A percentile compares a stretch with the other conserved stretches of the same genome.
These are phyloP conservation scores for Arrhopalites spinosus DNA, from an alignment of 2,888 invertebrate species.

Conservation along the genomic window DNA sequence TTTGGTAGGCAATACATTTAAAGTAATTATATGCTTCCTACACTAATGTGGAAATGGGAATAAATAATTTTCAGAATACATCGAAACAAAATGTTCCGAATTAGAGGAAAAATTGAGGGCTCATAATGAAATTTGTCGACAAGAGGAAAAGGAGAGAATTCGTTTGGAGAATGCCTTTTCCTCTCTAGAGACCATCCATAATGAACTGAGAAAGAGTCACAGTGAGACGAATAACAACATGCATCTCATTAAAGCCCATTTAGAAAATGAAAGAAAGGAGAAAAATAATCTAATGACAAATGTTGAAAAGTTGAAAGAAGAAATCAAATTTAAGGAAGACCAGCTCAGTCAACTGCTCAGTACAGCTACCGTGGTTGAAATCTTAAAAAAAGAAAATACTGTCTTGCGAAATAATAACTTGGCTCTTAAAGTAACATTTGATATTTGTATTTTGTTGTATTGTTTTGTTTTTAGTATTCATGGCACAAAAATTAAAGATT, in stretches of 20 bases:
- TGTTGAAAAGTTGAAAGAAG: conserved; percentile 20
- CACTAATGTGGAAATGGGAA: too few species aligned
- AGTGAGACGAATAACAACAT: conserved; percentile 18
- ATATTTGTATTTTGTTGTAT: neutral
- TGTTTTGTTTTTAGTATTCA: too few species aligned
- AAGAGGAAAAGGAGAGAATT: conserved; percentile 18
- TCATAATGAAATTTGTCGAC: conserved; percentile 19
- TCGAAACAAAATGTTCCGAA: conserved; percentile 24
- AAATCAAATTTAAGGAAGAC: conserved; percentile 26
- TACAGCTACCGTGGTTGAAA: conserved; percentile 6
- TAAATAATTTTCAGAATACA: conserved; percentile 15
- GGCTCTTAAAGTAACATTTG: conserved; percentile 15
- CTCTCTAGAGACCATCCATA: conserved; percentile 12
- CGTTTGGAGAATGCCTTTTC: conserved; percentile 24
- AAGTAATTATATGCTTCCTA: too few species aligned
- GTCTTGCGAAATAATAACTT: conserved; percentile 20
- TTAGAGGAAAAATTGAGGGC: conserved; percentile 26
- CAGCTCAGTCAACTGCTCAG: conserved; percentile 12
- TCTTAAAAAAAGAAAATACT: conserved; percentile 25
- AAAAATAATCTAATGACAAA: conserved; percentile 15
- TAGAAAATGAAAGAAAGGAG: conserved; percentile 23
- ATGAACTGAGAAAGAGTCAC: conserved; percentile 21
- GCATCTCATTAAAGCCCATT: conserved; percentile 14
- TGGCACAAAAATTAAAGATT: neutral
- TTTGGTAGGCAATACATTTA: too few species aligned